These are phyloP conservation scores for Caenorhabditis latens DNA, from an alignment of 1,140 invertebrate genomes.

Conservation along the genomic window DNA sequence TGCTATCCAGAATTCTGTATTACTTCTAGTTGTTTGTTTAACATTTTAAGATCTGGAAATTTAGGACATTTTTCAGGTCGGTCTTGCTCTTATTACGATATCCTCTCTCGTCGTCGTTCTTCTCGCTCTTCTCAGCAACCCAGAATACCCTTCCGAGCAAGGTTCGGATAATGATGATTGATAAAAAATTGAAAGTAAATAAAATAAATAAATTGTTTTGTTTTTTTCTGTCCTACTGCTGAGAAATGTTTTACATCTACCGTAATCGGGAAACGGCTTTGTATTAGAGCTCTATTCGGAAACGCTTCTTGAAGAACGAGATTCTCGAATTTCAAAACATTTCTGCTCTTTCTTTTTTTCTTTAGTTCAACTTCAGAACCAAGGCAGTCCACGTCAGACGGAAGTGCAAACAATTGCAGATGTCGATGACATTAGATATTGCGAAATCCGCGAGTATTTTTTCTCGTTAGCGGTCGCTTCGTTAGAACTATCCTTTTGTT, in stretches of 20 bases:
- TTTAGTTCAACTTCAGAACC: background rate
- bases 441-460: background rate
- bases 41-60: too few relatives aligned
- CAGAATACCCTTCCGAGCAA: background rate
- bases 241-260: too few relatives aligned
- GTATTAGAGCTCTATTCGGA: too few relatives aligned
- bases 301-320: too few relatives aligned
- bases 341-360: background rate
- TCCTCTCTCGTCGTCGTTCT: background rate
- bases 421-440: background rate
- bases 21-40: background rate
- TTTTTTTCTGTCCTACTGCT: too few relatives aligned
- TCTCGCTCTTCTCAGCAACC: background rate
- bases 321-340: too few relatives aligned
- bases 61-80: background rate
- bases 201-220: too few relatives aligned
- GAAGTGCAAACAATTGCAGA: background rate
- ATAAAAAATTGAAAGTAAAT: too few relatives aligned
- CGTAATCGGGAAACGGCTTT: too few relatives aligned
- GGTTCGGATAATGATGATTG: background rate
- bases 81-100: background rate
- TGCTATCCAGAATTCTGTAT: background rate
- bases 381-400: background rate
- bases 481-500: background rate
- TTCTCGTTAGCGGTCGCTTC: background rate